Evolutionary conservation across 1,140 invertebrate species (phyloP), one percentile per base, ranked within the genome.

Genomic region (Alviniconcha marisindica): DNA sequence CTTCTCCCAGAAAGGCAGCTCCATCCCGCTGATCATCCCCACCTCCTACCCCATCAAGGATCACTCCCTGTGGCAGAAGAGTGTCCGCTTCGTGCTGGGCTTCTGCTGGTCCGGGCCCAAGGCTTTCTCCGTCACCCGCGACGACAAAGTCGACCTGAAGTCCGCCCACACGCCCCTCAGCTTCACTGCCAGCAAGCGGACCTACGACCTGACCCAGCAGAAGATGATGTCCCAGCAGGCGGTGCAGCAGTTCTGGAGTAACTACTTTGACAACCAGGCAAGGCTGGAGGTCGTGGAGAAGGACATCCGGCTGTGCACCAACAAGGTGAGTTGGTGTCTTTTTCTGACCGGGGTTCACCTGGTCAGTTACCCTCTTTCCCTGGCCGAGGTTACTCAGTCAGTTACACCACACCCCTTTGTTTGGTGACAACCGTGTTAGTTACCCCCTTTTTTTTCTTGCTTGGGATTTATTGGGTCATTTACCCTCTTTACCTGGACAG

Each of bases 71-170:
- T 82, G 83, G 83, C 82, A 82, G 28, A 84, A 86, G 77, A 76
- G 28, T 1, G 84, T 86, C n/a, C 84, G 69, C 42, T 88, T 87
- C 66, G 84, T 81, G 38, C 69, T 88, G 10, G 87, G 87, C 33
- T 88, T 88, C 56, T 83, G 83, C 33, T 88, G 86, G 77, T 83
- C 82, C 24, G 87, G 87, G 14, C 87, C 85, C 33, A 87, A 83
- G 54, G 87, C 87, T 31, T 88, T 63, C 78, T 80, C 78, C 7
- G 76, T 82, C 48, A 69, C 73, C 77, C 42, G 77, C 5, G 63
- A 80, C 66, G 42, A 51, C 73, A 42, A 54, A 38, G 24, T 80
- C n/a, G 60, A 80, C 38, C 56, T 80, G 14, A 15, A 24, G 18
- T 80, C 78, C 21, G 78, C 38, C 21, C 60, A 54, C 38, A 66